Conservation (phyloP, 1,140 invertebrate species). For the Drosophila pseudoobscura region DNA sequence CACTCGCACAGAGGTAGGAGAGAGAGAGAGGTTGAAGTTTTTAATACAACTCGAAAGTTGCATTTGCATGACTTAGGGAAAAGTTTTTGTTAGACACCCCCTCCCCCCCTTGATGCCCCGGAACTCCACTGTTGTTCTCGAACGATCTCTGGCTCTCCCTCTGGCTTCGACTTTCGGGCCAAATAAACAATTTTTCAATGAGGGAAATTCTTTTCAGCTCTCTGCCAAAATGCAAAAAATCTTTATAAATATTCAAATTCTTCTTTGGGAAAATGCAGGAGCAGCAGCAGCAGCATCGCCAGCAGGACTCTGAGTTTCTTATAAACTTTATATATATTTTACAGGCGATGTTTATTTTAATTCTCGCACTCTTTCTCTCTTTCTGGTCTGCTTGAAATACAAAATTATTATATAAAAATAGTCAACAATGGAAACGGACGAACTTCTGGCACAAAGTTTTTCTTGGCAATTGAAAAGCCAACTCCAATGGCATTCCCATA, state of each 20-base stretch:
- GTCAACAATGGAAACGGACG: conserved; percentile 42
- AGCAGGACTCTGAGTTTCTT: conserved; percentile 32
- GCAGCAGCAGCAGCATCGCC: background rate
- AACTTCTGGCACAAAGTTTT: conserved; percentile 71
- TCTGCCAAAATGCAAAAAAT: conserved; percentile 73
- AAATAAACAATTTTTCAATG: conserved; percentile 81
- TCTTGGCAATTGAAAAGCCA: conserved; percentile 74
- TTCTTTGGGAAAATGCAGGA: conserved; percentile 10
- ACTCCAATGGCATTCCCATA: conserved; percentile 46
- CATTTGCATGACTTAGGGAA: conserved; percentile 72
- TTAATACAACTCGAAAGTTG: conserved; percentile 74
- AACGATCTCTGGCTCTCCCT: conserved; percentile 54
- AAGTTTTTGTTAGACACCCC: conserved; percentile 56
- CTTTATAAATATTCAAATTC: conserved; percentile 81
- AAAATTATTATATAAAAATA: conserved; percentile 57
- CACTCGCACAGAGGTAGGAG: conserved; percentile 7
- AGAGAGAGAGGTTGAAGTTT: conserved; percentile 32
- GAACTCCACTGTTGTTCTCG: background rate
- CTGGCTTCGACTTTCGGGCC: conserved; percentile 37
- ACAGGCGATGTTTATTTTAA: conserved; percentile 74
- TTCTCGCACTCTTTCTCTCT: conserved; percentile 47
- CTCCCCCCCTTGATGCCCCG: background rate
- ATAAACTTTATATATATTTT: conserved; percentile 60
- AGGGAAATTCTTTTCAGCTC: conserved; percentile 52
- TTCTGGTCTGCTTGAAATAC: conserved; percentile 20